phyloP scores from a whole-genome alignment of 2,113 vertebrate species.

The Baryphthengus martii region DNA sequence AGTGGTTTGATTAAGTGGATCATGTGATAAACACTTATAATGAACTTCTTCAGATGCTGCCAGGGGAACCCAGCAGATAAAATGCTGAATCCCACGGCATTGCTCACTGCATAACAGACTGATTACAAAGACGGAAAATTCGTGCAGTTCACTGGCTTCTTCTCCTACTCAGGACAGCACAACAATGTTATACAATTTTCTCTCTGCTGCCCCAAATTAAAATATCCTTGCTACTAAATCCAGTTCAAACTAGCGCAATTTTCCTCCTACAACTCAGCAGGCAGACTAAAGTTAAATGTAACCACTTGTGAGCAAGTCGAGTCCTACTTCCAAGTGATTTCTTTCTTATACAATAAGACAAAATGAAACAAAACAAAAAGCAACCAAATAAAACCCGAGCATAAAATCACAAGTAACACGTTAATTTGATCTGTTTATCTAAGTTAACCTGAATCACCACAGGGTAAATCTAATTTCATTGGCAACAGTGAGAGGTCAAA shows the following conservation, averaged over 20 bases:
- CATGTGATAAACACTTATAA: slow-evolving; percentile 74
- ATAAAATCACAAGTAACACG: not conserved
- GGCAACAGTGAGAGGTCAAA: not conserved
- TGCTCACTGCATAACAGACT: slow-evolving; percentile 57
- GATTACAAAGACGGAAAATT: slow-evolving; percentile 47
- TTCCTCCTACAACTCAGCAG: not conserved
- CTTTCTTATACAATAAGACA: not conserved
- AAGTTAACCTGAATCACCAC: not conserved
- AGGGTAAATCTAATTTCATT: not conserved
- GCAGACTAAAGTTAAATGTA: not conserved
- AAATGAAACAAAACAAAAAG: not conserved
- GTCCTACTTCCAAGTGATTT: not conserved
- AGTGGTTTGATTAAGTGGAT: slow-evolving; percentile 73
- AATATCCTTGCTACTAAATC: slow-evolving; percentile 5
- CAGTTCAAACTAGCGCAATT: slow-evolving; percentile 4
- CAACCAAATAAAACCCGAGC: not conserved
- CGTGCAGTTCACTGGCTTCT: slow-evolving; percentile 36
- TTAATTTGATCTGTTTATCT: not conserved
- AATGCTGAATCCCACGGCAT: slow-evolving; percentile 49
- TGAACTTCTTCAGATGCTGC: slow-evolving; percentile 73
- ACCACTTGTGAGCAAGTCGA: not conserved
- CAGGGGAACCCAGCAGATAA: slow-evolving; percentile 69
- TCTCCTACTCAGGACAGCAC: slow-evolving; percentile 39
- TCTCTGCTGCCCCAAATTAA: slow-evolving; percentile 6
- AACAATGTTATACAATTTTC: slow-evolving; percentile 45